A percentile compares a stretch with the other conserved stretches of the same genome.
These are phyloP conservation scores for Tichodroma muraria DNA, from an alignment of 2,113 vertebrate genomes.

Conservation along the genomic window DNA sequence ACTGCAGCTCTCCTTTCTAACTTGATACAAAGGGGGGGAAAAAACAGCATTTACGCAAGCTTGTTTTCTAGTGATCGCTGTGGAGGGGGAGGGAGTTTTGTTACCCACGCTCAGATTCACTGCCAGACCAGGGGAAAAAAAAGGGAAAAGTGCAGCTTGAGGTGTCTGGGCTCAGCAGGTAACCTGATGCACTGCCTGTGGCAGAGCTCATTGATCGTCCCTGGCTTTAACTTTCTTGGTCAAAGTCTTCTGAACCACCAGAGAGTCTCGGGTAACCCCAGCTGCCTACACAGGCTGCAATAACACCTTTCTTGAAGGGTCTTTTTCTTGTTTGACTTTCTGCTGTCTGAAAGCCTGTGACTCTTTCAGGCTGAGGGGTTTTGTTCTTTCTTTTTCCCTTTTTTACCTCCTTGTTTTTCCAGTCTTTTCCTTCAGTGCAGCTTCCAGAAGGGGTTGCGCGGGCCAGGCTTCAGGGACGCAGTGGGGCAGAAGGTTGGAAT, in stretches of 20 bases:
- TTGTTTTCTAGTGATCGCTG: neutral
- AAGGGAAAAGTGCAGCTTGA: neutral
- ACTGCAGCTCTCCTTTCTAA: neutral
- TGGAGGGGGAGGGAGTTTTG: neutral
- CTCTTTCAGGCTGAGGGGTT: neutral
- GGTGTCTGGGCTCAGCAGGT: conserved; percentile 42
- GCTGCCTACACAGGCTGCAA: conserved; percentile 41
- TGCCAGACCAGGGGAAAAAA: neutral
- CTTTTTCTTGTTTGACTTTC: conserved; percentile 38
- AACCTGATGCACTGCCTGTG: conserved; percentile 36
- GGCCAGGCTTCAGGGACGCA: neutral
- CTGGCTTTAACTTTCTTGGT: conserved; percentile 67
- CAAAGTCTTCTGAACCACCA: conserved; percentile 63
- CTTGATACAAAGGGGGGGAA: fast-evolving
- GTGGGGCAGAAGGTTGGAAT: neutral
- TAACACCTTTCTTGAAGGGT: conserved; percentile 39
- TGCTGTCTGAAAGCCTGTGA: neutral
- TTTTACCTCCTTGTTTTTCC: neutral
- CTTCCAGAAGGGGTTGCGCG: neutral
- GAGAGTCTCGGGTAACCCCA: conserved; percentile 68
- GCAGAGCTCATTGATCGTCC: conserved; percentile 59
- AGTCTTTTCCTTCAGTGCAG: neutral
- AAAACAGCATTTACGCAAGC: neutral
- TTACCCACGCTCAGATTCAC: neutral
- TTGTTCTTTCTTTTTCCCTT: neutral